These are phyloP conservation scores for Leptocoma aspasia DNA, from an alignment of 2,113 vertebrate genomes.

Conservation along the genomic window DNA sequence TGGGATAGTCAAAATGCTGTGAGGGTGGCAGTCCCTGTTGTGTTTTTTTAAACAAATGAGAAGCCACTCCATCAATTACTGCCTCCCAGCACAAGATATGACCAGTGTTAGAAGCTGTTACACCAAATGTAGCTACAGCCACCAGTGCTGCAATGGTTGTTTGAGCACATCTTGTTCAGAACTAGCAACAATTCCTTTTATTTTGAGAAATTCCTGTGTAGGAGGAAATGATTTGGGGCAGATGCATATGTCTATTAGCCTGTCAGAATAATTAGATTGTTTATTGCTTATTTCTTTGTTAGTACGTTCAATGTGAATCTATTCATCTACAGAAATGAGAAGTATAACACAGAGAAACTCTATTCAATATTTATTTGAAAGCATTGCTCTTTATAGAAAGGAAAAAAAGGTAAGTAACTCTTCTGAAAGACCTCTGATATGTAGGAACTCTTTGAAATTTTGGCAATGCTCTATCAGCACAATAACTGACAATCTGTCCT, in stretches of 20 bases:
- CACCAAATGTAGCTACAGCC: background rate
- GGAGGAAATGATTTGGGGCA: background rate
- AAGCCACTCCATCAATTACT: background rate
- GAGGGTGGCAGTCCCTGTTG: background rate
- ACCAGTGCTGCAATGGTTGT: background rate
- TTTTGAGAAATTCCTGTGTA: background rate
- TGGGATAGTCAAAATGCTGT: background rate
- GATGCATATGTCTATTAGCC: background rate
- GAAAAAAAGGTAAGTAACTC: background rate
- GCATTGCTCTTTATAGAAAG: background rate
- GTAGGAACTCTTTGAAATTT: background rate
- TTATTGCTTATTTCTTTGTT: background rate
- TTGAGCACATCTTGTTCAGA: background rate
- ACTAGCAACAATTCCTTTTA: background rate
- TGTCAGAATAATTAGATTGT: background rate
- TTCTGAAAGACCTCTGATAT: background rate
- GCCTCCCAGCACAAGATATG: background rate
- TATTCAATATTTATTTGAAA: background rate
- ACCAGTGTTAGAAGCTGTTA: background rate
- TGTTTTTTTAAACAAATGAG: background rate
- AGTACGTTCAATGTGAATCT: background rate
- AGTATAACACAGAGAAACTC: background rate
- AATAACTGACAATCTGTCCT: background rate
- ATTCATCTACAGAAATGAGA: background rate
- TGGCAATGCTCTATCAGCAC: background rate